phyloP scores from a whole-genome alignment of 2,888 invertebrate species.

The Nomada hirtipes region DNA sequence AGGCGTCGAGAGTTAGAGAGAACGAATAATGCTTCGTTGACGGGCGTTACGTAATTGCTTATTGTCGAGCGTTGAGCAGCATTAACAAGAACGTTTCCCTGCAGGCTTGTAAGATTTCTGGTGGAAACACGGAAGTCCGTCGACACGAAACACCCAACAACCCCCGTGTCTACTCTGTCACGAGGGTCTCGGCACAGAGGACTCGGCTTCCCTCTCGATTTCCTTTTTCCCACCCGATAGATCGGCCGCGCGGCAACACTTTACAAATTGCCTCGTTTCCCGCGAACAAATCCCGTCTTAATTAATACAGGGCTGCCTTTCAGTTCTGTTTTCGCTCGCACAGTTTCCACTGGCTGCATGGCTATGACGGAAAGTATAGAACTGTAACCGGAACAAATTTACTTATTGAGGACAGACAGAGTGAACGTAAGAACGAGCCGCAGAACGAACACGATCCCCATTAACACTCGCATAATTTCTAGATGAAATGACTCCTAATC shows the following conservation, averaged over 20 bases:
- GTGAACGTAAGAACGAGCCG: constrained; percentile 2
- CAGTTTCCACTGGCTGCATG: constrained; percentile 8
- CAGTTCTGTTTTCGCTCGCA: constrained; percentile 10
- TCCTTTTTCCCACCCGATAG: constrained; percentile 44
- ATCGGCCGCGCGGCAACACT: constrained; percentile 55
- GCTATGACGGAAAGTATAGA: constrained; percentile 24
- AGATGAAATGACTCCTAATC: neutral
- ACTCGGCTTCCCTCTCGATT: constrained; percentile 43
- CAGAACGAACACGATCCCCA: constrained; percentile 21
- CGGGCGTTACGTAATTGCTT: constrained; percentile 64
- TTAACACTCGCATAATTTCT: constrained; percentile 14
- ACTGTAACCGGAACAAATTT: constrained; percentile 34
- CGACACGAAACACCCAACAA: constrained; percentile 22
- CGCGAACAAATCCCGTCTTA: constrained; percentile 68
- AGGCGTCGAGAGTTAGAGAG: constrained; percentile 25
- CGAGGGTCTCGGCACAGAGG: constrained; percentile 44
- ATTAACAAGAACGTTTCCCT: constrained; percentile 52
- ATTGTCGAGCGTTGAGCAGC: constrained; percentile 56
- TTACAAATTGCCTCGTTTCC: constrained; percentile 72
- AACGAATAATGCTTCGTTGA: constrained; percentile 54
- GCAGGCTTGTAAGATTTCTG: constrained; percentile 67
- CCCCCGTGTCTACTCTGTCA: constrained; percentile 38
- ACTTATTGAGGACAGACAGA: constrained; percentile 5
- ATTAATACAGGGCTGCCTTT: constrained; percentile 62
- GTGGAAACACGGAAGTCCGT: constrained; percentile 63